A percentile compares a stretch with the other conserved stretches of the same genome.
These are phyloP conservation scores for Myiotriccus ornatus DNA, from an alignment of 2,797 vertebrate species.

Conservation along the genomic window DNA sequence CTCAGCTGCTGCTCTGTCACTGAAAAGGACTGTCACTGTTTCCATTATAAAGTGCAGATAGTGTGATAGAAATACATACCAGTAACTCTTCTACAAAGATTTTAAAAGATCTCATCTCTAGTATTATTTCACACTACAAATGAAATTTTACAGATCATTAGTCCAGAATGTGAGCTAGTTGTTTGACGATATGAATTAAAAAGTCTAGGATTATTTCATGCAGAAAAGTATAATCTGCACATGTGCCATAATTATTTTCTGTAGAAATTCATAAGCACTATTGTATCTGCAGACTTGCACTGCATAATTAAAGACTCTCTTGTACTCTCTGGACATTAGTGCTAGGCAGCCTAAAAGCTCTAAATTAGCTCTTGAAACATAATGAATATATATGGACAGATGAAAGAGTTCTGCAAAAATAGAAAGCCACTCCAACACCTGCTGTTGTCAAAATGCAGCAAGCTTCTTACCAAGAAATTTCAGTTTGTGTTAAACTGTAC, in stretches of 20 bases:
- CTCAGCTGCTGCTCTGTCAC: background rate
- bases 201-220: constrained; percentile 1
- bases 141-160: constrained; percentile 58
- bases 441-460: background rate
- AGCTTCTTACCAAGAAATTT: background rate
- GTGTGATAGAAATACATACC: background rate
- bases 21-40: background rate
- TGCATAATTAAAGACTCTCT: constrained; percentile 8
- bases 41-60: background rate
- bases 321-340: background rate
- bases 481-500: background rate
- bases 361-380: background rate
- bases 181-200: constrained; percentile 17
- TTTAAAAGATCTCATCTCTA: background rate
- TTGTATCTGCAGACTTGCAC: background rate
- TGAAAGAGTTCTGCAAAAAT: background rate
- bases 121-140: constrained; percentile 43
- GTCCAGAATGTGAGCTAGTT: constrained; percentile 11
- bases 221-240: background rate
- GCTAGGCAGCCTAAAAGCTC: background rate
- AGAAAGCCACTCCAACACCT: constrained; percentile 15
- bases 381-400: background rate
- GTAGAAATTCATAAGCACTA: background rate
- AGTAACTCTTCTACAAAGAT: background rate
- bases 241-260: constrained; percentile 15